These are phyloP conservation scores for Brachyalestes nurse DNA, from an alignment of 2,797 vertebrate genomes.

Conservation along the genomic window DNA sequence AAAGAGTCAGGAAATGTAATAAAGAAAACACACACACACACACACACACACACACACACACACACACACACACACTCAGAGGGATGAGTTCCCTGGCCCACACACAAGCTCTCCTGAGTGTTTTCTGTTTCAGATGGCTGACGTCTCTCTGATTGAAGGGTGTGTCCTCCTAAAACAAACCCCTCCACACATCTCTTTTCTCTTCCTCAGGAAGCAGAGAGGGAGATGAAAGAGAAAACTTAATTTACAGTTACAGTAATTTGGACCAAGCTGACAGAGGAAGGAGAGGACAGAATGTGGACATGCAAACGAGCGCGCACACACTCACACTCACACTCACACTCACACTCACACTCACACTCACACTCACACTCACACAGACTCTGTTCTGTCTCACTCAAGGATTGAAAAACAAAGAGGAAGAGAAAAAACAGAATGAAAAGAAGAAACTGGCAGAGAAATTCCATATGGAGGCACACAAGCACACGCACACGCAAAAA, in stretches of 20 bases:
- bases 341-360: background rate
- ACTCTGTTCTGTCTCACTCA: background rate
- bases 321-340: background rate
- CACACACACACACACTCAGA: background rate
- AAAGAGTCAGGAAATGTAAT: background rate
- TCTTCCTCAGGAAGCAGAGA: background rate
- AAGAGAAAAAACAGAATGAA: background rate
- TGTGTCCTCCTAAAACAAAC: slow-evolving; percentile 5
- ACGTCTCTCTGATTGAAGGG: background rate
- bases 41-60: background rate
- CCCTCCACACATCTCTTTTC: background rate
- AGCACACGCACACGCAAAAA: slow-evolving; percentile 1
- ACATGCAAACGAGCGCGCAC: background rate
- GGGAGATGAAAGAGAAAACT: background rate
- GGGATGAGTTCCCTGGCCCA: background rate
- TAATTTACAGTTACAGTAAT: background rate
- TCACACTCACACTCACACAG: background rate
- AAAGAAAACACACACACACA: background rate
- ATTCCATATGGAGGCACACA: background rate
- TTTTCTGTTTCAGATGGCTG: background rate
- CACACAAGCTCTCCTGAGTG: background rate
- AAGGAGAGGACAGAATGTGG: background rate
- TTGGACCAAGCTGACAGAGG: background rate
- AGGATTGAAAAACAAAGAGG: too few relatives aligned
- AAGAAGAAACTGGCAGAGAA: background rate